phyloP scores from a whole-genome alignment of 1,140 invertebrate species.

The Colletes gigas region DNA sequence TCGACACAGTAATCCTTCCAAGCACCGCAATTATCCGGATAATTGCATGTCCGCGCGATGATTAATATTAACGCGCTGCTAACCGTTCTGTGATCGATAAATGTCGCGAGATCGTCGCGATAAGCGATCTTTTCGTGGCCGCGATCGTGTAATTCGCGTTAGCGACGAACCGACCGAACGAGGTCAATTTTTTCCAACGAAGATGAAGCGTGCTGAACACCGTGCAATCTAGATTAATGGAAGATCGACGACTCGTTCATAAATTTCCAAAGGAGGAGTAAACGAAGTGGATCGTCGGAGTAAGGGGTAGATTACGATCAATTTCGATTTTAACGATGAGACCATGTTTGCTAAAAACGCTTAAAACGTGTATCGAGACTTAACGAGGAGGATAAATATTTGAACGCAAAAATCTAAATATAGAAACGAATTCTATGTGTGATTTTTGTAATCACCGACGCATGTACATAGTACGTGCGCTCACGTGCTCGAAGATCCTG shows the following conservation, averaged over 20 bases:
- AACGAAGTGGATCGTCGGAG: slow-evolving; percentile 24
- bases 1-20: slow-evolving; percentile 34
- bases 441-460: no score
- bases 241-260: slow-evolving; percentile 53
- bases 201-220: slow-evolving; percentile 1
- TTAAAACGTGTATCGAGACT: neutral
- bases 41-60: slow-evolving; percentile 34
- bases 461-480: no score
- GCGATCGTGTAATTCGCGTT: neutral
- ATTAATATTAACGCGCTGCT: slow-evolving; percentile 30
- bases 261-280: slow-evolving; percentile 59
- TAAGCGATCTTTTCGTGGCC: slow-evolving; percentile 2
- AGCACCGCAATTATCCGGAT: slow-evolving; percentile 48
- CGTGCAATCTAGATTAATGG: slow-evolving; percentile 56
- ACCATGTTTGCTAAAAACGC: no score
- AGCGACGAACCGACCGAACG: neutral
- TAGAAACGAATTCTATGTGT: no score
- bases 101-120: slow-evolving; percentile 23
- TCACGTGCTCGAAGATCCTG: no score
- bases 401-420: no score
- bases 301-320: no score
- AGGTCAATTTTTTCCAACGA: slow-evolving; percentile 25
- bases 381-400: no score
- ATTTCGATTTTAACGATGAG: no score
- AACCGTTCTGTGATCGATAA: slow-evolving; percentile 20